Base-by-base conservation (phyloP, 2,888 invertebrate species). In the Blomia tropicalis region DNA sequence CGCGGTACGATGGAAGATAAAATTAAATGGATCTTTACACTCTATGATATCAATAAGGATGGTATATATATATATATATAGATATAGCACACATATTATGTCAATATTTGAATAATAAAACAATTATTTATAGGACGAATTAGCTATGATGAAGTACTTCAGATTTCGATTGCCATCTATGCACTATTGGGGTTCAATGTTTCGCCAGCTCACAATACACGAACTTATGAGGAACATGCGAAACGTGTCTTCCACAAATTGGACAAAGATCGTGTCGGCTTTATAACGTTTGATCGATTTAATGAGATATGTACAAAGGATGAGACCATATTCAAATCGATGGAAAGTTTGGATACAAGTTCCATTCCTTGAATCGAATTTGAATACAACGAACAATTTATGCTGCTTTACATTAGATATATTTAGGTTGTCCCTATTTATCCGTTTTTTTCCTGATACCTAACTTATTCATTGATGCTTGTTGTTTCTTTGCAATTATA, bases 61-160 rank as follows among this genome's bases (percentile, higher is more conserved):
- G 62, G 62, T 59, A 59, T 29, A n/a, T 43, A 19, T 19, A 17
- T 51, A n/a, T n/a, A n/a, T 51, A 51, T 56, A 5, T 31, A 4
- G 30, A 29, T 11, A 11, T 7, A 29, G 19, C 4, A 56, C 22
- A 19, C 25, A 14, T 56, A 11, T 4, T 56, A 7, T 30, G 5
- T 31, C 23, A 11, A 11, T 56, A 11, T 56, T n/a, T 29, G n/a
- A 56, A 19, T 11, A 17, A 7, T n/a, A 7, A 5, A 17, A 7
- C 22, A n/a, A 27, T 22, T 5, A 43, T 22, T 31, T 31, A 47
- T 43, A 62, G 62, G 58, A 44, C 43, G 51, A 2, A 59, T 93
- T 70, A 91, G 90, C 66, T 81, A 85, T 71, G 91, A 92, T 69
- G 93, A 93, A 78, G 88, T 93, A 89, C 85, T 87, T 65, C 89